These are phyloP conservation scores for Acrocyrtus sp. DNA, from an alignment of 2,888 invertebrate genomes.

Conservation along the genomic window DNA sequence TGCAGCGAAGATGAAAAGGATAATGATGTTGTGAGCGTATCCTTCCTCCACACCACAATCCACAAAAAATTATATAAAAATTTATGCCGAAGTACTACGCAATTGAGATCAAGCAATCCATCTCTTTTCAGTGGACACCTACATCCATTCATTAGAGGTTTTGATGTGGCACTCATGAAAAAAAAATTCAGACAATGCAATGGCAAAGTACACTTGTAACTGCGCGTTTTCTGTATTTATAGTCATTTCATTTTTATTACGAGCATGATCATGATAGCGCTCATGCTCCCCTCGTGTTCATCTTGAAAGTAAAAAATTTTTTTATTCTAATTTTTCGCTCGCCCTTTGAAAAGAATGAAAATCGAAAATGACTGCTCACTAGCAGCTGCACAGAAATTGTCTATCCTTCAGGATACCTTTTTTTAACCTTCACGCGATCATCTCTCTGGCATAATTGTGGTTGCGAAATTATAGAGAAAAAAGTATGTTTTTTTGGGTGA, in stretches of 20 bases:
- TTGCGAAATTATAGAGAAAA: constrained; percentile 30
- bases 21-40: constrained; percentile 12
- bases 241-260: no score
- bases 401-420: constrained; percentile 33
- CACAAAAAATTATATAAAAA: not conserved
- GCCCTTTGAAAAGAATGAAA: no score
- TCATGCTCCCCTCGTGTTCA: no score
- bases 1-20: not conserved
- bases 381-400: no score
- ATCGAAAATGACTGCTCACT: no score
- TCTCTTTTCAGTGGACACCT: constrained; percentile 21
- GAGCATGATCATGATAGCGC: no score
- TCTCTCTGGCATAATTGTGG: not conserved
- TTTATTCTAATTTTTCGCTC: no score
- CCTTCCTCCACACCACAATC: constrained; percentile 6
- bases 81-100: constrained; percentile 8
- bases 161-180: not conserved
- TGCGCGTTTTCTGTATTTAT: no score
- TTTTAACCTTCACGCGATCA: constrained; percentile 39
- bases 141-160: constrained; percentile 15
- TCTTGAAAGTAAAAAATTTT: no score
- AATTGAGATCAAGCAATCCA: constrained; percentile 35
- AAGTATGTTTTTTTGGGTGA: constrained; percentile 21
- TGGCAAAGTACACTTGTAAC: no score
- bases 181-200: no score